Conservation (phyloP, 1,140 invertebrate species). For the Dermatophagoides farinae region DNA sequence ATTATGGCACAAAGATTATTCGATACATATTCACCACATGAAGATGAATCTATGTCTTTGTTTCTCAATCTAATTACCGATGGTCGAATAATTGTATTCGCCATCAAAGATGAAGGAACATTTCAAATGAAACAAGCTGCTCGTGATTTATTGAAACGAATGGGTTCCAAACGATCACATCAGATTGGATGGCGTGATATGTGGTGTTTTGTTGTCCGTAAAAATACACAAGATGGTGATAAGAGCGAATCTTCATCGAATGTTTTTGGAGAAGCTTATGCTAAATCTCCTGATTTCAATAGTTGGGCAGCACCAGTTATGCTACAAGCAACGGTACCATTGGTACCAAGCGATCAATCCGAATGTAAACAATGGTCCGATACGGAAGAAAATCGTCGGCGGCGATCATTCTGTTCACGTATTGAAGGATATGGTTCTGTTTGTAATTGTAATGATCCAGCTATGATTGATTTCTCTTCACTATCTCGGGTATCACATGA, state of each 20-base stretch:
- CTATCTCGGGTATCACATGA: neutral
- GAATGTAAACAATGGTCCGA: slow-evolving; percentile 14
- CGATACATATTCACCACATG: slow-evolving; percentile 41
- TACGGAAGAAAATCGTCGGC: slow-evolving; percentile 26
- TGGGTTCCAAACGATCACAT: slow-evolving; percentile 33
- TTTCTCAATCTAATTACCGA: slow-evolving; percentile 40
- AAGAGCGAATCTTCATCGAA: neutral
- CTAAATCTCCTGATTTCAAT: slow-evolving; percentile 34
- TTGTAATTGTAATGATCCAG: slow-evolving; percentile 37
- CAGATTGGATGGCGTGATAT: slow-evolving; percentile 40
- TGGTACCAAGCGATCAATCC: slow-evolving; percentile 31
- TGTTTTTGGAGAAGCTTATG: slow-evolving; percentile 29
- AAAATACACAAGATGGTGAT: slow-evolving; percentile 19
- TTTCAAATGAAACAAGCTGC: slow-evolving; percentile 38
- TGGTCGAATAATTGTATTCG: slow-evolving; percentile 37
- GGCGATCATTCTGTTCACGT: slow-evolving; percentile 37
- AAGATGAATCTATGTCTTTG: slow-evolving; percentile 40
- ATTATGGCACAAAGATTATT: slow-evolving; percentile 39
- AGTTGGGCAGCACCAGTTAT: slow-evolving; percentile 36
- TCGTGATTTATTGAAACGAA: slow-evolving; percentile 28
- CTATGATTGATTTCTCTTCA: slow-evolving; percentile 16
- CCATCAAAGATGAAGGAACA: slow-evolving; percentile 40
- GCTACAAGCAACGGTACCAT: slow-evolving; percentile 32
- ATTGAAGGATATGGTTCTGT: slow-evolving; percentile 43
- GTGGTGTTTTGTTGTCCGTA: slow-evolving; percentile 40